A percentile compares a stretch with the other conserved stretches of the same genome.
These are phyloP conservation scores for Menidia menidia DNA, from an alignment of 2,797 vertebrate species.

Conservation along the genomic window DNA sequence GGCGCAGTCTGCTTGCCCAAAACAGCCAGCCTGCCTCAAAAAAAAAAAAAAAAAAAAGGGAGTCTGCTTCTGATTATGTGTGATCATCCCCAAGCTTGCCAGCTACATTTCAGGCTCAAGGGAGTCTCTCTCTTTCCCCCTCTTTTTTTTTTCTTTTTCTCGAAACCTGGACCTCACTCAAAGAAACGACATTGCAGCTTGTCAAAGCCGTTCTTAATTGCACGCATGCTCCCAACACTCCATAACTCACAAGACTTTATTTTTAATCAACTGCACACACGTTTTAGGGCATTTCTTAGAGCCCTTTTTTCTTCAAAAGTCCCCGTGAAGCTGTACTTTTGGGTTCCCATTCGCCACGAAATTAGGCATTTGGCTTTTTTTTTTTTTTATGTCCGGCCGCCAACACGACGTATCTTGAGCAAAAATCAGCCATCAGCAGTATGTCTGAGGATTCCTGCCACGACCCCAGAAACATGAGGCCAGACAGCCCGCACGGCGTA, in stretches of 20 bases:
- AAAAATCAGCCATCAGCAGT: too few species aligned
- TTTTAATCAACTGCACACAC: too few species aligned
- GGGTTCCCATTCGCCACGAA: too few species aligned
- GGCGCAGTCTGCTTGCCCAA: constrained; percentile 64
- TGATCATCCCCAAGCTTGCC: constrained; percentile 75
- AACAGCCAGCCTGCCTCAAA: constrained; percentile 45
- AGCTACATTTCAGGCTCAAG: constrained; percentile 73
- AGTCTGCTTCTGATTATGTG: constrained; percentile 83
- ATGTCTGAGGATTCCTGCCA: too few species aligned
- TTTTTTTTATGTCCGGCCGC: too few species aligned
- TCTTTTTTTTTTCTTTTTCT: constrained; percentile 30
- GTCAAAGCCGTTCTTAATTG: constrained; percentile 75
- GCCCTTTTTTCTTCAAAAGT: too few species aligned
- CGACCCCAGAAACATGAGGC: too few species aligned
- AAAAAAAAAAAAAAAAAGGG: constrained; percentile 30
- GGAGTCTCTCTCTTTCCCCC: constrained; percentile 43
- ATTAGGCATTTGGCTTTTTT: too few species aligned
- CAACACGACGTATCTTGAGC: too few species aligned
- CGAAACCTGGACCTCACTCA: constrained; percentile 66
- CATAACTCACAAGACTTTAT: constrained; percentile 9
- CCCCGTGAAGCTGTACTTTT: too few species aligned
- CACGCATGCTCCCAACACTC: constrained; percentile 44
- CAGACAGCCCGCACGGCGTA: too few species aligned
- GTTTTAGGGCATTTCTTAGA: too few species aligned
- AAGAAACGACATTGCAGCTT: constrained; percentile 68